Percentiles rank a stretch among this genome's conserved stretches.
These are phyloP conservation scores for Spodoptera exigua DNA, from an alignment of 2,888 invertebrate species.

Conservation along the genomic window DNA sequence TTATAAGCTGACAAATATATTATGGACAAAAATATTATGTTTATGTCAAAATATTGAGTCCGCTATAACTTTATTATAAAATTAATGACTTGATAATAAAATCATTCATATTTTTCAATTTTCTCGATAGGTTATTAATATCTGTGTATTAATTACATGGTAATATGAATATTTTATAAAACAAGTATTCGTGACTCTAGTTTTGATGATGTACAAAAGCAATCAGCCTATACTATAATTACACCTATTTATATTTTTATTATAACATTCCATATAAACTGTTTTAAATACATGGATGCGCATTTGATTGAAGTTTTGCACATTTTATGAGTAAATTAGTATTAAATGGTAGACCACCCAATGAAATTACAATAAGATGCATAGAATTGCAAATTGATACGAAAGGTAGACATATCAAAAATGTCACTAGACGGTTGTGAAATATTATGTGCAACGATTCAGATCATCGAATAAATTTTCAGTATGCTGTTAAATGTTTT, in stretches of 20 bases:
- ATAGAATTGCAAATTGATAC: neutral
- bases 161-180: conserved; percentile 6
- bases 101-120: conserved; percentile 30
- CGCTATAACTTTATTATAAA: conserved; percentile 15
- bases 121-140: conserved; percentile 15
- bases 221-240: neutral
- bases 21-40: conserved; percentile 1
- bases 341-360: too few relatives aligned
- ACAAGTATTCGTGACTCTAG: neutral
- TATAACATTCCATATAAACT: neutral
- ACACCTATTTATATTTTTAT: neutral
- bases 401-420: neutral
- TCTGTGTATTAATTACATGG: conserved; percentile 20
- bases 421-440: neutral
- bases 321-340: too few relatives aligned
- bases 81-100: conserved; percentile 33
- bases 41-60: conserved; percentile 18
- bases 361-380: too few relatives aligned
- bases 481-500: too few relatives aligned
- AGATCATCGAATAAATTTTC: neutral
- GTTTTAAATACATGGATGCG: too few relatives aligned
- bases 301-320: too few relatives aligned
- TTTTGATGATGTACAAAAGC: neutral
- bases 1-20: conserved; percentile 3
- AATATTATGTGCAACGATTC: neutral